phyloP scores from a whole-genome alignment of 2,797 vertebrate genomes.

The Xiphorhynchus erythropygius region DNA sequence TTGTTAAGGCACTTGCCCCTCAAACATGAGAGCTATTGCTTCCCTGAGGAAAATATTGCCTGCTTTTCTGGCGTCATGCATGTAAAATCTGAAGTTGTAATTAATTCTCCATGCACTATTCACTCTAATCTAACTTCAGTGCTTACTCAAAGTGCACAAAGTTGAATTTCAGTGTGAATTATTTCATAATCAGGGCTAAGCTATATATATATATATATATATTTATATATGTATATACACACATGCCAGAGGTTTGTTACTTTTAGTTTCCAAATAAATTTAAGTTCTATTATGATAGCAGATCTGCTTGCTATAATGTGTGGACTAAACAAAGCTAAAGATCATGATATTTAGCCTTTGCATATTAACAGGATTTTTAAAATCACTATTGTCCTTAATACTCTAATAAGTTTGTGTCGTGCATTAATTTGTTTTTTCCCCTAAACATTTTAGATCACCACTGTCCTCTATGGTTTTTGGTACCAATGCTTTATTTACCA shows the following conservation, averaged over 20 bases:
- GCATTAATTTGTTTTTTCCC: neutral
- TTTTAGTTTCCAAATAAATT: neutral
- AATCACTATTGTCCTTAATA: neutral
- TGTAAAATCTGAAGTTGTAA: neutral
- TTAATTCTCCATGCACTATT: neutral
- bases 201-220: neutral
- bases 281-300: neutral
- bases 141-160: neutral
- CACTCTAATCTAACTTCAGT: neutral
- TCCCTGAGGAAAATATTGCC: neutral
- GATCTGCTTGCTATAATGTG: neutral
- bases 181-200: neutral
- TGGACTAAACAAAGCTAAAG: neutral
- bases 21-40: neutral
- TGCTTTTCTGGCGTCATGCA: neutral
- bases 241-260: neutral
- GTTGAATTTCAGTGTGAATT: neutral
- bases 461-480: conserved; percentile 93
- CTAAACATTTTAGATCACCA: conserved; percentile 79
- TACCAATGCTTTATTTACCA: conserved; percentile 91
- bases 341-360: neutral
- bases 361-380: neutral
- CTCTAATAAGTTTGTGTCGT: neutral
- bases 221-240: no score
- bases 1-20: neutral